Conservation (phyloP, 2,888 invertebrate species). For the Suillia variegata region DNA sequence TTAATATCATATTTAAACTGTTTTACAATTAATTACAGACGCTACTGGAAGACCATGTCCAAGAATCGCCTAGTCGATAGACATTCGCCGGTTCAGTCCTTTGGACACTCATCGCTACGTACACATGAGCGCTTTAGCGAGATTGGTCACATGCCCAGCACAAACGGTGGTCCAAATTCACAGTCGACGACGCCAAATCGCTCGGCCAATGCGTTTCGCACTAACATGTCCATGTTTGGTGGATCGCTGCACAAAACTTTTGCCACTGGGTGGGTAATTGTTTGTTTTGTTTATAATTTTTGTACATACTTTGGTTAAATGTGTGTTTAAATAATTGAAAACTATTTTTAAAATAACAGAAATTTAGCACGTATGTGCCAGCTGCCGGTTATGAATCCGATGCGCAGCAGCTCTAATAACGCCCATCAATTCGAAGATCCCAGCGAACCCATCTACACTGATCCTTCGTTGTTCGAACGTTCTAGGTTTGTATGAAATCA, state of each 20-base stretch:
- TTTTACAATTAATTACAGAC: slow-evolving; percentile 63
- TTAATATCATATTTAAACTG: slow-evolving; percentile 11
- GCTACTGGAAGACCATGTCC: slow-evolving; percentile 78
- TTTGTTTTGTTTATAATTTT: not conserved
- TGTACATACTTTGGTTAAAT: not conserved
- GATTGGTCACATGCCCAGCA: slow-evolving; percentile 54
- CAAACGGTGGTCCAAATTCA: slow-evolving; percentile 41
- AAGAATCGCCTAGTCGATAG: slow-evolving; percentile 69
- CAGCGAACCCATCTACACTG: slow-evolving; percentile 91
- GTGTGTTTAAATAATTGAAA: slow-evolving; percentile 9
- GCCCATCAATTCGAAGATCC: slow-evolving; percentile 76
- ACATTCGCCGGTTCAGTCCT: slow-evolving; percentile 60
- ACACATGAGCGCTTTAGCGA: slow-evolving; percentile 61
- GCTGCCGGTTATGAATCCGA: slow-evolving; percentile 62
- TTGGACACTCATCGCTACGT: slow-evolving; percentile 60
- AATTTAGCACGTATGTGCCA: slow-evolving; percentile 62
- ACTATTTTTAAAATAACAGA: slow-evolving; percentile 37
- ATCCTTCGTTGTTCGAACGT: slow-evolving; percentile 87
- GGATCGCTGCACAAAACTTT: slow-evolving; percentile 74
- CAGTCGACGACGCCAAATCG: slow-evolving; percentile 48
- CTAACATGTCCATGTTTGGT: slow-evolving; percentile 68
- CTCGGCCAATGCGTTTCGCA: slow-evolving; percentile 50
- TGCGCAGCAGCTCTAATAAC: slow-evolving; percentile 62
- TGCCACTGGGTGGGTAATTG: slow-evolving; percentile 65
- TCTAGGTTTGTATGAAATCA: slow-evolving; percentile 65